Evolutionary conservation across 2,797 vertebrate genomes (phyloP), one percentile per base, ranked within the genome.

Genomic region (Clamator glandarius): DNA sequence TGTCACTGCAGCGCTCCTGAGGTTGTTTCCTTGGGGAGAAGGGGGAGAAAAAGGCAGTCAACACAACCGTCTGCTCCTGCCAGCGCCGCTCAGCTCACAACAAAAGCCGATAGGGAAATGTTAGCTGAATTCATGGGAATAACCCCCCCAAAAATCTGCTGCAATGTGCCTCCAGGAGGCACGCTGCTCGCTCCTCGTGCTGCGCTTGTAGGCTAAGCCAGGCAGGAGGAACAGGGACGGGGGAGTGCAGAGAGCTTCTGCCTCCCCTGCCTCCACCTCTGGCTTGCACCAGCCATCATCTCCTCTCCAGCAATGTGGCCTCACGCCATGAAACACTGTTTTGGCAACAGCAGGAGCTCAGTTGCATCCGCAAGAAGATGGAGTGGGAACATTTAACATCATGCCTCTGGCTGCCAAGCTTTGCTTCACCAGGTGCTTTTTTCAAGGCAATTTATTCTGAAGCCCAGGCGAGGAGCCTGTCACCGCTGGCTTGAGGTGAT

Each of bases 381-480:
- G 41, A 29, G 55, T 72, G 68, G 95, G 91, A 93, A 89, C 29
- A 58, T 33, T 82, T 79, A 66, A 68, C 36, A 19, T 20, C 51
- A 25, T 57, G 35, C 33, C 81, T 80, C 64, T 44, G 72, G 69
- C 42, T 0, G 3, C 46, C n/a, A 35, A 46, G 46, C 61, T 76
- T 59, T 78, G 39, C 70, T 94, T 52, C 44, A 52, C 69, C 70
- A 31, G 69, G 68, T 90, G 86, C 52, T 86, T 91, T 91, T 79
- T 50, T 31, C 78, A 93, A 94, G 36, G 52, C 59, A 25, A 83
- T 82, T 93, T 78, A 68, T 89, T 68, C 44, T 39, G 72, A 81
- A 93, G 86, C 48, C 64, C 42, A 81, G 59, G 89, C 7, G 1
- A 90, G 63, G 58, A 84, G 48, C 42, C 84, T 87, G 84, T 83